Base-by-base conservation (phyloP, 2,113 vertebrate genomes). In the Piprites chloris region DNA sequence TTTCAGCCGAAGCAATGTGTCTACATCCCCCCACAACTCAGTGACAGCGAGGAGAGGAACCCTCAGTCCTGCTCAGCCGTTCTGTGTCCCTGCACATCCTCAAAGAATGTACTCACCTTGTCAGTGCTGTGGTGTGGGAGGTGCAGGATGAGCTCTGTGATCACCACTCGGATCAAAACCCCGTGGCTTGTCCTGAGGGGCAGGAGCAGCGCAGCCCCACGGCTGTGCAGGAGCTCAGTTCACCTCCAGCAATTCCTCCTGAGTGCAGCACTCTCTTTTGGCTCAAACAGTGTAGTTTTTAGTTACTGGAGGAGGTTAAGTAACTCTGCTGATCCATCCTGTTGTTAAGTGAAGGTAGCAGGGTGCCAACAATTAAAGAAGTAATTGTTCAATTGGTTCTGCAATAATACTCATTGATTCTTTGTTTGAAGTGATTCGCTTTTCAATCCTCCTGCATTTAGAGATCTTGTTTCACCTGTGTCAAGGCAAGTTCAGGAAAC, bases 401-500 rank as follows among this genome's bases (percentile, higher is more conserved):
- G 91, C 94, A 95, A 79, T 95, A 63, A 82, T 83, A 78, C 82
- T 65, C 94, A 88, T 73, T 30, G 92, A 94, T 95, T 91, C n/a
- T n/a, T 90, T 65, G 84, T 95, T 90, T 91, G 82, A 91, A 91
- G 85, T 55, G 94, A 95, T 81, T 65, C 72, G 76, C 85, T 97
- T 92, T 92, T 94, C 89, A 96, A 76, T 91, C 82, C 90, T 92
- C 91, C 86, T 32, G 52, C 96, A 88, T 93, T 97, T 93, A 95
- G 96, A 97, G 92, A 96, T 96, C 94, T 97, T 97, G 95, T 98
- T 97, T 98, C 97, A 97, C 98, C 98, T 97, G 79, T 96, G 96
- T 95, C 95, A 93, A 93, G 96, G 93, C 76, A 50, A 84, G 65
- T 97, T 97, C 98, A 98, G 98, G 98, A 98, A 99, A 99, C 98